Evolutionary conservation across 2,113 vertebrate genomes (phyloP).

Genomic region (Lagopus muta): DNA sequence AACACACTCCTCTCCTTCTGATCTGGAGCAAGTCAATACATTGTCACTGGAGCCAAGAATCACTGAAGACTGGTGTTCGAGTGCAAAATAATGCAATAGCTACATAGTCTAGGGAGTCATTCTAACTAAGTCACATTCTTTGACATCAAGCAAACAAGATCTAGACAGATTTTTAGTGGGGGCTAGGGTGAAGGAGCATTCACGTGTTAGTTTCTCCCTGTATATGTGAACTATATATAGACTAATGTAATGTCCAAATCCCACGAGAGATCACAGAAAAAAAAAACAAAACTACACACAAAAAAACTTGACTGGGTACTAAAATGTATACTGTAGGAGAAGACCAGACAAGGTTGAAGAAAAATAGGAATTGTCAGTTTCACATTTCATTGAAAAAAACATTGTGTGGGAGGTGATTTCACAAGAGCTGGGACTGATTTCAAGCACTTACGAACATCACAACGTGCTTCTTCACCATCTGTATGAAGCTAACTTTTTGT

Average conservation of each 20-base stretch:
- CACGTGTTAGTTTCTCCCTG: neutral
- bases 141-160: neutral
- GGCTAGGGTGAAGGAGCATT: neutral
- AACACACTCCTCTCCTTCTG: neutral
- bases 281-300: neutral
- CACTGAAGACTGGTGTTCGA: neutral
- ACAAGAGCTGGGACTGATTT: neutral
- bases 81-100: neutral
- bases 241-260: neutral
- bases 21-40: conserved; percentile 27
- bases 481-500: neutral
- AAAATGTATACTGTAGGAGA: neutral
- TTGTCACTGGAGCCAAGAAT: neutral
- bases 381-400: neutral
- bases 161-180: neutral
- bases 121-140: neutral
- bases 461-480: neutral
- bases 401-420: neutral
- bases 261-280: neutral
- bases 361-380: neutral
- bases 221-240: neutral
- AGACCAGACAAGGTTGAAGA: neutral
- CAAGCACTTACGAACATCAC: neutral
- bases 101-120: neutral
- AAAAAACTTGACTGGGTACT: neutral